Evolutionary conservation across 2,797 vertebrate species (phyloP).

Genomic region (Graptemys geographica): DNA sequence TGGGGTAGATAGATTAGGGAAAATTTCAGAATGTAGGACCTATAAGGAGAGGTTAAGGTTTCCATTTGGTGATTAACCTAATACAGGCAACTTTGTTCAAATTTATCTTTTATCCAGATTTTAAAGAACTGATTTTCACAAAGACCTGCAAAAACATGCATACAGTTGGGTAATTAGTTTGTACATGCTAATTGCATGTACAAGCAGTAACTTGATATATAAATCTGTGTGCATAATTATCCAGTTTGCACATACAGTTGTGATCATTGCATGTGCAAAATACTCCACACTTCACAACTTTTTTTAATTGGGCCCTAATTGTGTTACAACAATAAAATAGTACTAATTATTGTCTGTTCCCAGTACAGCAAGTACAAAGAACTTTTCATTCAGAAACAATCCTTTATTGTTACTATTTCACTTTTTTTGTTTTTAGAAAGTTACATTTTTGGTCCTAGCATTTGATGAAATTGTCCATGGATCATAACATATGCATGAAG

Average conservation of each 20-base stretch:
- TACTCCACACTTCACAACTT: background rate
- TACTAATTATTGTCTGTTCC: fast-evolving
- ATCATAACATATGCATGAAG: background rate
- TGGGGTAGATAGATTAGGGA: background rate
- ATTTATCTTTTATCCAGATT: background rate
- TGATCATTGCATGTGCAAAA: background rate
- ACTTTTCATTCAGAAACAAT: background rate
- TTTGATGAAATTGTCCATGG: background rate
- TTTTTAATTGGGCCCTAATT: background rate
- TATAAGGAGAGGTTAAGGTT: background rate
- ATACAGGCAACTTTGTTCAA: background rate
- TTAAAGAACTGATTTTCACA: constrained; percentile 5
- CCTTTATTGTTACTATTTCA: background rate
- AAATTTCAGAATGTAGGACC: background rate
- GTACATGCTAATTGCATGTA: background rate
- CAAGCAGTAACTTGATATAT: background rate
- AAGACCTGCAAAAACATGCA: constrained; percentile 14
- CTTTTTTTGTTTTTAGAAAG: background rate
- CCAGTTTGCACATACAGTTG: background rate
- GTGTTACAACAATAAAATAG: background rate
- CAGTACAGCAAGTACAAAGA: background rate
- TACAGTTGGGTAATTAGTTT: constrained; percentile 4
- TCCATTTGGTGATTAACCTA: background rate
- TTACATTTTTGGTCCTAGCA: background rate
- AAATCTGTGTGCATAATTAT: background rate